phyloP scores from a whole-genome alignment of 2,888 invertebrate species.

The Adineta ricciae region DNA sequence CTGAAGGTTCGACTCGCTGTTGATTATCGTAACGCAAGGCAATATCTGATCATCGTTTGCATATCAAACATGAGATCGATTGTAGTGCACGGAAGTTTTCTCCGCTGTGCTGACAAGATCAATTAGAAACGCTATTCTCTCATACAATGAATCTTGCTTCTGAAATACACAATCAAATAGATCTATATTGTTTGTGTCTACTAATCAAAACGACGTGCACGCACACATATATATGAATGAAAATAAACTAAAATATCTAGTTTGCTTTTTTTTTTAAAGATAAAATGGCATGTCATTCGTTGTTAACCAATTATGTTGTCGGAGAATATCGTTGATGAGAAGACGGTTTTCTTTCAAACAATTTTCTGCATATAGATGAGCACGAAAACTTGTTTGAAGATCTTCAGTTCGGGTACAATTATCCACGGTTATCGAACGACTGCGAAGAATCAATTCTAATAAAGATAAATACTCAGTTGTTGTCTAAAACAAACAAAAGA shows the following conservation, averaged over 20 bases:
- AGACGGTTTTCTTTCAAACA: neutral
- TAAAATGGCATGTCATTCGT: conserved; percentile 11
- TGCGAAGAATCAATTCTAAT: conserved; percentile 1
- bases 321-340: neutral
- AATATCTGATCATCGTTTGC: conserved; percentile 58
- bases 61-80: conserved; percentile 94
- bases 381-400: neutral
- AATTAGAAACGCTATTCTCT: conserved; percentile 62
- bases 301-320: neutral
- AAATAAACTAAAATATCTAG: neutral
- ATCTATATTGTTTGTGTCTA: neutral
- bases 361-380: neutral
- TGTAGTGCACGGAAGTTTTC: conserved; percentile 89
- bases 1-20: no score
- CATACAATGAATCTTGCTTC: neutral
- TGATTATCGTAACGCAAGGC: no score
- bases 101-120: conserved; percentile 93
- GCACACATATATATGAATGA: neutral
- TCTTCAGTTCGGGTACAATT: neutral
- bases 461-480: neutral
- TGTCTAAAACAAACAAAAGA: neutral
- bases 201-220: neutral
- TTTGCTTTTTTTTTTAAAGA: neutral
- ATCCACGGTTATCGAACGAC: neutral
- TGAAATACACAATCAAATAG: neutral